Base-by-base conservation (phyloP, 2,113 vertebrate genomes). In the Sebastes fasciatus region DNA sequence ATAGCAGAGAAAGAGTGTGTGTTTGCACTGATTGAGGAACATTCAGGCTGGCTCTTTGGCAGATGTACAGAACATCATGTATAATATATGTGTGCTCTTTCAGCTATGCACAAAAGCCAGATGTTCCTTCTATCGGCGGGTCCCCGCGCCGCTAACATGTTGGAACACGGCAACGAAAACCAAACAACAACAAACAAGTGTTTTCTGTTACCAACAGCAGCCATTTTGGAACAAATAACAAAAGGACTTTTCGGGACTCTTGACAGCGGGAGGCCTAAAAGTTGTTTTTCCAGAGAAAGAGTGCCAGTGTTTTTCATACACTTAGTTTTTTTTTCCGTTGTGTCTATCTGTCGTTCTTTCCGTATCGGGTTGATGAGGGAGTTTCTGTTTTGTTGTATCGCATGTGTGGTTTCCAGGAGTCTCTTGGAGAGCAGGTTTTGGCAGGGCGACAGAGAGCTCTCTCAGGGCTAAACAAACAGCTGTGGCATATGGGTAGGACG, bases 61-160 rank as follows among this genome's bases (percentile, higher is more conserved):
- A 95, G 91, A 93, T 92, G 91, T 91, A 93, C 91, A 95, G 91
- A 92, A 83, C 83, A 57, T 93, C 94, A 96, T 96, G 87, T 95
- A 95, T 96, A 92, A 95, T 95, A 93, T 86, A 96, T 94, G 88
- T 86, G 85, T 52, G 80, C 83, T 92, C 89, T 90, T 94, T 95
- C 92, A 94, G 93, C 89, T 94, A 91, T 94, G 93, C 94, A 94
- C 92, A 92, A 94, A 94, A 94, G 93, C 93, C 95, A 96, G 95
- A 94, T 95, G 95, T 95, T 96, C 91, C 55, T 85, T 88, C 90
- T 74, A 90, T 93, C 86, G 86, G 84, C 77, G 73, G 70, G 82
- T 92, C 89, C 81, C 82, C 9, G 69, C 10, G 77, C 89, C 89
- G 88, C 82, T 92, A 94, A 93, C 93, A 93, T 81, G 92, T 88